Base-by-base conservation (phyloP, 2,888 invertebrate genomes). In the Lepidocyrtoides sp. region DNA sequence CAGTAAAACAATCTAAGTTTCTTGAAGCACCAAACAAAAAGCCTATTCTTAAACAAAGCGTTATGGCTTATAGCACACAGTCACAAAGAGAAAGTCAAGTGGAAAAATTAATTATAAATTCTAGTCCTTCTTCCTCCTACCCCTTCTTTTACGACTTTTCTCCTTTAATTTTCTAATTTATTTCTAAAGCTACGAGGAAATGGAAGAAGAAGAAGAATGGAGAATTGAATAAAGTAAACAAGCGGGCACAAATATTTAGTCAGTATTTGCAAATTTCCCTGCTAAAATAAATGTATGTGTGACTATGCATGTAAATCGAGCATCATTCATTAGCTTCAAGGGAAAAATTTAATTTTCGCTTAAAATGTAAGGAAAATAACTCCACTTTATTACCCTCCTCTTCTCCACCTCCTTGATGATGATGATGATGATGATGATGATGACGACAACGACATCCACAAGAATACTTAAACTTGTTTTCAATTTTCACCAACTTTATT, bases 41-140 rank as follows among this genome's bases (percentile, higher is more conserved):
- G n/a, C n/a, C n/a, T n/a, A n/a, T n/a, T n/a, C n/a, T n/a, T n/a
- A n/a, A n/a, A n/a, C n/a, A n/a, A n/a, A n/a, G n/a, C n/a, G n/a
- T n/a, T n/a, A n/a, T n/a, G n/a, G n/a, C n/a, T n/a, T n/a, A n/a
- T n/a, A 60, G 23, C 26, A 5, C 8, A 60, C 60, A 26, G 17
- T 60, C 26, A 20, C 54, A 60, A 60, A 51, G 51, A 51, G 7
- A 57, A 26, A 63, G 60, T 63, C 60, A 63, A 63, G 60, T 63
- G 60, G 60, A 63, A 63, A 63, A 69, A 69, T 69, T 69, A 69
- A 69, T 69, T 69, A n/a, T 69, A 69, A 69, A 69, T 69, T 69
- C 66, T 36, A 20, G 36, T 17, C 66, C 66, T 69, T 32, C 36
- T 36, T 32, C 36, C 8, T 69, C 14, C 17, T 17, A 36, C 32